Evolutionary conservation across 2,888 invertebrate genomes (phyloP).

Genomic region (Biston stratarius): DNA sequence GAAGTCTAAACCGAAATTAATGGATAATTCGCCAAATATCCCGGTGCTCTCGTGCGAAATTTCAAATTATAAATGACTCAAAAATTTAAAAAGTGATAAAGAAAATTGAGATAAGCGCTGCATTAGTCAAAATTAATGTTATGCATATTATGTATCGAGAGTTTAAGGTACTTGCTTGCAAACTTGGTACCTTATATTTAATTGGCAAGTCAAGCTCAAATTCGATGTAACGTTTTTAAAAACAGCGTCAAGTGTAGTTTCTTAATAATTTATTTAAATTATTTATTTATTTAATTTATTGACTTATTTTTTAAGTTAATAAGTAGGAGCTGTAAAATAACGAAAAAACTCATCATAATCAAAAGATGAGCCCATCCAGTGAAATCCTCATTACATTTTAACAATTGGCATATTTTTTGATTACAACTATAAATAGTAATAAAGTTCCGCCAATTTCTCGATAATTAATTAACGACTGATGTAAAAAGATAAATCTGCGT

Average conservation of each 20-base stretch:
- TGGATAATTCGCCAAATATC: slow-evolving; percentile 48
- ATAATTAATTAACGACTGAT: slow-evolving; percentile 79
- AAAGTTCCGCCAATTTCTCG: slow-evolving; percentile 75
- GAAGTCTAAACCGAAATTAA: slow-evolving; percentile 88
- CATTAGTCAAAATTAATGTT: slow-evolving; percentile 45
- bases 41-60: slow-evolving; percentile 43
- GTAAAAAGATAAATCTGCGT: slow-evolving; percentile 78
- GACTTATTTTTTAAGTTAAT: slow-evolving; percentile 82
- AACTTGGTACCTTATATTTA: slow-evolving; percentile 35
- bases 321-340: slow-evolving; percentile 67
- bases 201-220: slow-evolving; percentile 34
- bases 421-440: slow-evolving; percentile 58
- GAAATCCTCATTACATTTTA: slow-evolving; percentile 52
- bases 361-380: slow-evolving; percentile 49
- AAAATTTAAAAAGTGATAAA: slow-evolving; percentile 42
- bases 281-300: slow-evolving; percentile 86
- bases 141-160: slow-evolving; percentile 35
- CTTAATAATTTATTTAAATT: slow-evolving; percentile 81
- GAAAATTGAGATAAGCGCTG: slow-evolving; percentile 40
- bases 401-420: slow-evolving; percentile 67
- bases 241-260: slow-evolving; percentile 63
- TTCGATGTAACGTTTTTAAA: slow-evolving; percentile 44
- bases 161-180: slow-evolving; percentile 13
- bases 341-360: slow-evolving; percentile 46
- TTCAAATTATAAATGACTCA: slow-evolving; percentile 43